Evolutionary conservation across 1,140 invertebrate species (phyloP), one percentile per base, ranked within the genome.

Genomic region (Eupristina koningsbergeri): DNA sequence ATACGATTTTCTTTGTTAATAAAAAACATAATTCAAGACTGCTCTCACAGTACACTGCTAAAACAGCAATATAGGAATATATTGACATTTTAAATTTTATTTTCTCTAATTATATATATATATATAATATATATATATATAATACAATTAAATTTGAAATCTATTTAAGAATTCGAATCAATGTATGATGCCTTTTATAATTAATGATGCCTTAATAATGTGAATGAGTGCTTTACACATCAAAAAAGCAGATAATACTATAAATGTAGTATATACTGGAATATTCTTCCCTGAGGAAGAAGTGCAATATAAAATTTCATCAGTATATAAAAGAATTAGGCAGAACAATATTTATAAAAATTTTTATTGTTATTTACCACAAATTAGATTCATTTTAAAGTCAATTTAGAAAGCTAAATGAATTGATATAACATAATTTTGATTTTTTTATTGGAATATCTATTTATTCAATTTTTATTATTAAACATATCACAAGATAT

Each of bases 191-290:
- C 67, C 67, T 71, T 41, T 39, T 41, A 41, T 71, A 41, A 41
- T 22, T 36, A 63, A 39, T 41, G 29, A 58, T 76, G 19, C 50
- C 50, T 76, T 61, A 76, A 15, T 91, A 92, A 84, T 89, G 89
- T 53, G 89, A 91, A 85, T 89, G 89, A 87, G 86, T 91, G 86
- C 80, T 89, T 45, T 90, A 90, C 87, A 89, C 92, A 84, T 89
- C 89, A 85, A 91, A 92, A 87, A 90, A 92, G 69, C 87, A 85
- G 47, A 45, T 22, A 31, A 17, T 7, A n/a, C 26, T 41, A 11
- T 19, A 41, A 1, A 71, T 41, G n/a, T 13, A 31, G 67, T 71
- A 6, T 41, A 41, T 71, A 71, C 0, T 71, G 41, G 67, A 13
- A 71, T 8, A 71, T 26, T 41, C 36, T 41, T 71, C 22, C 39